phyloP scores from a whole-genome alignment of 2,888 invertebrate species.

The Drosophila pseudotalamancana region DNA sequence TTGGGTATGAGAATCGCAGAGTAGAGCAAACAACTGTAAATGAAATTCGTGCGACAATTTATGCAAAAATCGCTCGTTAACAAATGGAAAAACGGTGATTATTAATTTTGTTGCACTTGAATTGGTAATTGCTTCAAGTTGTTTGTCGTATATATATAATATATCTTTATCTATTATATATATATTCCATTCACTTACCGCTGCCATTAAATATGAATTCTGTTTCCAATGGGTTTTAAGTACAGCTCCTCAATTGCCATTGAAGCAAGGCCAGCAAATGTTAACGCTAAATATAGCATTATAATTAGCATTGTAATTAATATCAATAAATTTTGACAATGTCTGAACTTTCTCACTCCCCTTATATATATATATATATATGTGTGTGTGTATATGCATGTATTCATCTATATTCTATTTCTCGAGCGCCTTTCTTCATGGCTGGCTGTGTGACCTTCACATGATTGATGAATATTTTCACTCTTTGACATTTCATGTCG shows the following conservation, averaged over 20 bases:
- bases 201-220: constrained; percentile 14
- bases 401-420: not conserved
- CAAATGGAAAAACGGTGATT: constrained; percentile 46
- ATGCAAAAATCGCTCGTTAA: constrained; percentile 19
- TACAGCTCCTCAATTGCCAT: no score
- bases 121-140: constrained; percentile 38
- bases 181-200: constrained; percentile 2
- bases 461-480: constrained; percentile 77
- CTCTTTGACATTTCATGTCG: constrained; percentile 73
- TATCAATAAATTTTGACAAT: constrained; percentile 65
- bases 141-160: constrained; percentile 18
- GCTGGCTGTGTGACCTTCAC: constrained; percentile 62
- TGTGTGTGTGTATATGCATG: not conserved
- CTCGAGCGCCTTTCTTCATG: constrained; percentile 25
- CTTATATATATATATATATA: not conserved
- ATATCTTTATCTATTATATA: not conserved
- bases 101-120: constrained; percentile 42
- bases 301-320: constrained; percentile 69
- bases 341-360: constrained; percentile 23
- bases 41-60: constrained; percentile 20
- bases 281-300: constrained; percentile 34
- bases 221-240: not conserved
- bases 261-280: not conserved
- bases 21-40: constrained; percentile 17
- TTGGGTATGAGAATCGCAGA: constrained; percentile 15